Conservation (phyloP, 2,797 vertebrate species). For the Oophaga sylvatica region DNA sequence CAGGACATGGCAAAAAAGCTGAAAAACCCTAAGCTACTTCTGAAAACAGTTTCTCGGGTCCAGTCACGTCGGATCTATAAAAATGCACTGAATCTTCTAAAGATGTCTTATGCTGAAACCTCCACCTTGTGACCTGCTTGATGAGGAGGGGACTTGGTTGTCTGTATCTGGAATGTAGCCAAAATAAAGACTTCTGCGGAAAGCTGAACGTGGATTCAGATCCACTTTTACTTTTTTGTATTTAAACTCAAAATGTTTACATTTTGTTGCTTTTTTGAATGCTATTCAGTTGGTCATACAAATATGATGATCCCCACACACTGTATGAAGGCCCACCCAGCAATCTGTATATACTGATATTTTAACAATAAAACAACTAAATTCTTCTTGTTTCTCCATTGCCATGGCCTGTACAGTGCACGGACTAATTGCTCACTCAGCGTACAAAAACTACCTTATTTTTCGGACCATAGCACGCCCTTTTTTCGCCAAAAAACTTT, state of each 20-base stretch:
- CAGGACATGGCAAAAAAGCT: constrained; percentile 6
- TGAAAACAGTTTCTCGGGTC: not conserved
- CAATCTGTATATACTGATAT: no score
- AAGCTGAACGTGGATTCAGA: not conserved
- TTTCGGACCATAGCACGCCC: no score
- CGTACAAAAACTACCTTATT: no score
- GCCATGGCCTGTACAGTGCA: no score
- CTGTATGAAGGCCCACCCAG: no score
- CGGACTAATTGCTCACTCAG: no score
- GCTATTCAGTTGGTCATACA: no score
- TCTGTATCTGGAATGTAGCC: not conserved
- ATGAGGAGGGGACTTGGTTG: not conserved
- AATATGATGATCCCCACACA: no score
- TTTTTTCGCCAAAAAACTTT: no score
- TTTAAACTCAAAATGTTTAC: not conserved
- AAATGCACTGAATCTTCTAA: not conserved
- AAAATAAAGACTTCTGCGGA: not conserved
- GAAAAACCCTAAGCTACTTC: not conserved
- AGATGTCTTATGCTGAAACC: not conserved
- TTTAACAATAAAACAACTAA: no score
- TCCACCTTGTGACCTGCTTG: not conserved
- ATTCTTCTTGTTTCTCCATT: no score
- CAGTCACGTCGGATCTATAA: not conserved
- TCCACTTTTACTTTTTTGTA: not conserved
- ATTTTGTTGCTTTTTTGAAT: not conserved